These are phyloP conservation scores for Ivindomyrus marchei DNA, from an alignment of 2,113 vertebrate species.

Conservation along the genomic window DNA sequence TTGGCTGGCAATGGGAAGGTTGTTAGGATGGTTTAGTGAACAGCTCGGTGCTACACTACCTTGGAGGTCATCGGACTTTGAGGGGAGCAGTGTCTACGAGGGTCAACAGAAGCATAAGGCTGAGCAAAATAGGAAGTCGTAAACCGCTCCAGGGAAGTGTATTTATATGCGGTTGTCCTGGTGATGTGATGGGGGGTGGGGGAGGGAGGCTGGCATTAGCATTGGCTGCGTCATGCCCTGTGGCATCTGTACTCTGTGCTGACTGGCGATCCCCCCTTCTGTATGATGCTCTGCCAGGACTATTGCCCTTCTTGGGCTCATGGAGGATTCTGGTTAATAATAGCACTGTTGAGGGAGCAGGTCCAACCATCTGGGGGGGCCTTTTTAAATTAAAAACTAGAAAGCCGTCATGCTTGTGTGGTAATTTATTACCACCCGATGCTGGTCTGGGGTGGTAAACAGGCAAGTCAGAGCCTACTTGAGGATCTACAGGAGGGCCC, in stretches of 20 bases:
- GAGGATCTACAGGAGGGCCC: not conserved
- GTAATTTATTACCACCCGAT: not conserved
- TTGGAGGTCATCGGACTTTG: not conserved
- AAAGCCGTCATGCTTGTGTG: not conserved
- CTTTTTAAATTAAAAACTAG: not conserved
- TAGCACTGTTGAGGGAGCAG: not conserved
- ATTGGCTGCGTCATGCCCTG: not conserved
- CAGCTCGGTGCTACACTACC: not conserved
- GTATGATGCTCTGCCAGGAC: not conserved
- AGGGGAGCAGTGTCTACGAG: not conserved
- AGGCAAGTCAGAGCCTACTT: not conserved
- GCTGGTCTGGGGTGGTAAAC: not conserved
- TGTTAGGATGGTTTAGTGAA: not conserved
- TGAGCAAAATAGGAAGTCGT: conserved; percentile 27
- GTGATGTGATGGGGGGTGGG: conserved; percentile 18
- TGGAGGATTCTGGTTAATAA: not conserved
- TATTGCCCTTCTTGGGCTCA: not conserved
- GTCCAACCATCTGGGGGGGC: not conserved
- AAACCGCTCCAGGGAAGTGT: conserved; percentile 10
- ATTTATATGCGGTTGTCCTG: conserved; percentile 21
- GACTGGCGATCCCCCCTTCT: not conserved
- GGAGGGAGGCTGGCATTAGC: not conserved
- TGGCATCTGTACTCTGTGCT: not conserved
- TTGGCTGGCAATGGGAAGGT: not conserved
- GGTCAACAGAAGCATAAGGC: not conserved